These are phyloP conservation scores for Eutrigla gurnardus DNA, from an alignment of 2,797 vertebrate species.

Conservation along the genomic window DNA sequence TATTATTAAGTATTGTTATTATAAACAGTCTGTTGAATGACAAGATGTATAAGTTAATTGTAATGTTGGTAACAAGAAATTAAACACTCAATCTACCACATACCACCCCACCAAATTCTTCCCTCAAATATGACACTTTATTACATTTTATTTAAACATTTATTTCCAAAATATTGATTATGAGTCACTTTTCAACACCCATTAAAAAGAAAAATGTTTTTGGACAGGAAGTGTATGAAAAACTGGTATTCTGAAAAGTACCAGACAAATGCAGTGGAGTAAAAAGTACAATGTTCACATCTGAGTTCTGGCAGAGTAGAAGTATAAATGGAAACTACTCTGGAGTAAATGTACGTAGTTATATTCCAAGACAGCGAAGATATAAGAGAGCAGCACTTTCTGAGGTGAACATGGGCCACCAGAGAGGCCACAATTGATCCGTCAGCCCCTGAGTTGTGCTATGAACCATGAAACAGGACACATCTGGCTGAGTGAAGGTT, in stretches of 20 bases:
- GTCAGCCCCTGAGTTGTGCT: not conserved
- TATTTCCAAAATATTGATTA: too few relatives aligned
- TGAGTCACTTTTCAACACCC: too few relatives aligned
- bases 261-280: not conserved
- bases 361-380: not conserved
- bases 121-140: too few relatives aligned
- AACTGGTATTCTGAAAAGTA: not conserved
- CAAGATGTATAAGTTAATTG: too few relatives aligned
- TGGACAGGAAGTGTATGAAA: not conserved
- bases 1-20: too few relatives aligned
- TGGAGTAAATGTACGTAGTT: not conserved
- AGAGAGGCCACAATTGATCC: not conserved
- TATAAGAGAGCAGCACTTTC: not conserved
- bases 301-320: not conserved
- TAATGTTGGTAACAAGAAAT: too few relatives aligned
- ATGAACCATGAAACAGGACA: conserved; percentile 6
- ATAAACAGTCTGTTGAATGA: too few relatives aligned
- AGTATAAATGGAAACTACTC: not conserved
- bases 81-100: too few relatives aligned
- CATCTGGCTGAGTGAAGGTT: not conserved
- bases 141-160: too few relatives aligned
- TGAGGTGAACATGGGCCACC: not conserved
- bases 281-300: not conserved
- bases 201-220: not conserved
- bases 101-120: too few relatives aligned